These are phyloP conservation scores for Eudyptes chrysolophus DNA, from an alignment of 2,113 vertebrate species.

Conservation along the genomic window DNA sequence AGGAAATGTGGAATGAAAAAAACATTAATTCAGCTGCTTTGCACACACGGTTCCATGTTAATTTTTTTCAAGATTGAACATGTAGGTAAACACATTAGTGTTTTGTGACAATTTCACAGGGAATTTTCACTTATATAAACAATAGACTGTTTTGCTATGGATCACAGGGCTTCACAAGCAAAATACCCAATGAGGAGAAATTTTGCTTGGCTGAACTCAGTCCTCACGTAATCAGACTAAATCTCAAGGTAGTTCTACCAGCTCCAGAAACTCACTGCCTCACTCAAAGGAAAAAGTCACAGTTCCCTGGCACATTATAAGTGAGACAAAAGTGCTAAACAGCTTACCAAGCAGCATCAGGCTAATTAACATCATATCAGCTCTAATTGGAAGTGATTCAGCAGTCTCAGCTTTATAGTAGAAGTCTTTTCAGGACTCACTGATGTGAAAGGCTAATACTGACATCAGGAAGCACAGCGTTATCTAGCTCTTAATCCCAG, in stretches of 20 bases:
- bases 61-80: not conserved
- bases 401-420: not conserved
- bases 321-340: slow-evolving; percentile 54
- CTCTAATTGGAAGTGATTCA: slow-evolving; percentile 61
- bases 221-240: not conserved
- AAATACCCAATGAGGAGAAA: not conserved
- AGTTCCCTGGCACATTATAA: not conserved
- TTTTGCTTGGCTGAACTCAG: not conserved
- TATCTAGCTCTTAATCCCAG: not conserved
- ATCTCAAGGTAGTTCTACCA: not conserved
- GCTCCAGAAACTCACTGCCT: not conserved
- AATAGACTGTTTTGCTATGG: not conserved
- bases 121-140: not conserved
- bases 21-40: not conserved
- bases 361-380: slow-evolving; percentile 66
- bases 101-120: not conserved
- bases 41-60: not conserved
- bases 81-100: not conserved
- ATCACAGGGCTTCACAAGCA: not conserved
- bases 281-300: not conserved
- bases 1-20: not conserved
- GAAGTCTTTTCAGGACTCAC: slow-evolving; percentile 18
- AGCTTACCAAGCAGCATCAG: slow-evolving; percentile 58
- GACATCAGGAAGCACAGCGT: not conserved
- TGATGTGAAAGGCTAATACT: slow-evolving; percentile 30